Percentiles rank a stretch among this genome's conserved stretches.
These are phyloP conservation scores for Hyposmocoma kahamanoa DNA, from an alignment of 1,140 invertebrate genomes.

Conservation along the genomic window DNA sequence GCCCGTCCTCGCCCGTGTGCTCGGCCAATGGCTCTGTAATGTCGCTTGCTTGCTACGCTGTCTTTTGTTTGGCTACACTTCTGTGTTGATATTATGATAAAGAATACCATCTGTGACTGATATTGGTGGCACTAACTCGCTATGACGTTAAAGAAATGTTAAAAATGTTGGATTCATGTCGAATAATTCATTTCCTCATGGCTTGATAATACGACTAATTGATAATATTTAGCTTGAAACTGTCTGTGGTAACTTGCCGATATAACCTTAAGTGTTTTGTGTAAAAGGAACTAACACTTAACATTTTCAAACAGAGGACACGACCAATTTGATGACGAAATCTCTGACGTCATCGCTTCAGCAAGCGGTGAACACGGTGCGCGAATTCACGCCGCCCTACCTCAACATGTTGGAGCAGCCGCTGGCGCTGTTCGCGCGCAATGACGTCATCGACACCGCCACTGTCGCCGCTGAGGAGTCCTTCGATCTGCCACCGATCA, in stretches of 20 bases:
- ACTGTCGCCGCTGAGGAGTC: slow-evolving; percentile 61
- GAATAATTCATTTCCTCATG: too few species aligned
- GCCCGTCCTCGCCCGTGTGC: slow-evolving; percentile 4
- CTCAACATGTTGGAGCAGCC: slow-evolving; percentile 58
- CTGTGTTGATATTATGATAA: too few species aligned
- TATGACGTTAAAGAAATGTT: too few species aligned
- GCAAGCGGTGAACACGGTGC: slow-evolving; percentile 60
- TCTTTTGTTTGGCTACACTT: neutral
- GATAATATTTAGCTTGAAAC: too few species aligned
- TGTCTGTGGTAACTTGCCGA: too few species aligned
- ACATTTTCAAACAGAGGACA: slow-evolving; percentile 33
- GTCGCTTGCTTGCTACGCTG: slow-evolving; percentile 16
- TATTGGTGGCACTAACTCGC: too few species aligned
- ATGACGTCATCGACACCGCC: slow-evolving; percentile 30
- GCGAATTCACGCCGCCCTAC: slow-evolving; percentile 50
- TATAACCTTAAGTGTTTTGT: neutral
- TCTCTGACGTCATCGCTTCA: slow-evolving; percentile 59
- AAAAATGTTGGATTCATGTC: too few species aligned
- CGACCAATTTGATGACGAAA: slow-evolving; percentile 57
- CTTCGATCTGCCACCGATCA: slow-evolving; percentile 63
- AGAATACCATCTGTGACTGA: too few species aligned
- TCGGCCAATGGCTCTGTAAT: slow-evolving; percentile 43
- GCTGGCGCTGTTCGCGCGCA: slow-evolving; percentile 40
- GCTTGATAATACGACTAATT: too few species aligned
- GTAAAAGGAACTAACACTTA: neutral